A percentile compares a stretch with the other conserved stretches of the same genome.
Conservation (phyloP, 2,113 vertebrate species). For the Crotalus viridis region DNA sequence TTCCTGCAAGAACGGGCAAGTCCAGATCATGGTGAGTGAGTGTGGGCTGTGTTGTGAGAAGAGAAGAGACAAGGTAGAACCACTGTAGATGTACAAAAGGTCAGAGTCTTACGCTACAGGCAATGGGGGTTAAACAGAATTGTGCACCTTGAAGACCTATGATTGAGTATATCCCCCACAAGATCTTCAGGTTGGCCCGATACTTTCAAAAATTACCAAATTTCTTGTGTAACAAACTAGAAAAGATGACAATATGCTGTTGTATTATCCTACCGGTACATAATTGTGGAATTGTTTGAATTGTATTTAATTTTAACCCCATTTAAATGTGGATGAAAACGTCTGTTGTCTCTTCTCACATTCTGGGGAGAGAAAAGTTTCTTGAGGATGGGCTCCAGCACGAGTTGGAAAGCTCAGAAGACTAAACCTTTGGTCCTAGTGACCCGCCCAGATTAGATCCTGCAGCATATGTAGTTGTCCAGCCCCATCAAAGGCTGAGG, state of each 20-base stretch:
- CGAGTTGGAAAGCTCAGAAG: neutral
- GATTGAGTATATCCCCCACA: neutral
- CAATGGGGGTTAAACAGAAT: neutral
- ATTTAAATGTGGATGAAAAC: neutral
- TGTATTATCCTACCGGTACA: neutral
- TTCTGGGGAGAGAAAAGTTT: neutral
- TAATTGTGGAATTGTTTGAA: neutral
- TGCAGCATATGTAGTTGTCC: neutral
- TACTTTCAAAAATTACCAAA: neutral
- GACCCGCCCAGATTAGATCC: neutral
- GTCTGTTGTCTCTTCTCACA: neutral
- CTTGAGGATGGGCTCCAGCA: neutral
- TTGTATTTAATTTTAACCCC: neutral
- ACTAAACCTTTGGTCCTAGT: neutral
- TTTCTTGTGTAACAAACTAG: neutral
- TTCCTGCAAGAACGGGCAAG: conserved; percentile 98
- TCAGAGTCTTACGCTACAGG: neutral
- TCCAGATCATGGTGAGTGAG: conserved; percentile 97
- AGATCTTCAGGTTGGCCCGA: neutral
- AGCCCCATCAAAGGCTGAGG: neutral
- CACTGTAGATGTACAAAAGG: neutral
- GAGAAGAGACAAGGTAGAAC: neutral
- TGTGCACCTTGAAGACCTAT: neutral
- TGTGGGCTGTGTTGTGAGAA: neutral
- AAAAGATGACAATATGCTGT: neutral